phyloP scores from a whole-genome alignment of 2,113 vertebrate genomes.

The Gobio gobio region DNA sequence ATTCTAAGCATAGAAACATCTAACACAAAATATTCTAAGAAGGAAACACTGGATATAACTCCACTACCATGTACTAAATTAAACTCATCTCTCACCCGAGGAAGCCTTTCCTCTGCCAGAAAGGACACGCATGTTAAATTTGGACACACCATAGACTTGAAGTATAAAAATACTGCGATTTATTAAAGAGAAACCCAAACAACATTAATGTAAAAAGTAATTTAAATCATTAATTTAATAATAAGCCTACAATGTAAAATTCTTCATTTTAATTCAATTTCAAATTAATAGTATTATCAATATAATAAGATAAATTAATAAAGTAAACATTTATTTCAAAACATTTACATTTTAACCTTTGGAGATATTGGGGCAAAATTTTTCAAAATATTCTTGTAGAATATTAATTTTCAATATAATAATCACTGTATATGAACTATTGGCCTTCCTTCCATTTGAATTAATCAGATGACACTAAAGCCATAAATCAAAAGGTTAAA shows the following conservation, averaged over 20 bases:
- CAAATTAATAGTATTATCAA: neutral
- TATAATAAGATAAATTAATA: neutral
- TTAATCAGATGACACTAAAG: neutral
- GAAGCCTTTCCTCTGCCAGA: neutral
- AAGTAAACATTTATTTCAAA: no score
- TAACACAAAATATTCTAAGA: neutral
- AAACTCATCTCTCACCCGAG: neutral
- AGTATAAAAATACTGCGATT: neutral
- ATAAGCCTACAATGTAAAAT: neutral
- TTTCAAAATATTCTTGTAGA: neutral
- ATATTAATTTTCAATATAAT: neutral
- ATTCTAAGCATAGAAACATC: constrained; percentile 6
- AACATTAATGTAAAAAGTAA: neutral
- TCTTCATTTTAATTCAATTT: neutral
- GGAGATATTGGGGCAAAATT: no score
- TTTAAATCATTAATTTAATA: neutral
- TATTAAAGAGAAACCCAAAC: neutral
- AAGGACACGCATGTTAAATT: neutral
- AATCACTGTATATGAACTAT: neutral
- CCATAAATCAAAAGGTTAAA: neutral
- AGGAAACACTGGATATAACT: constrained; percentile 16
- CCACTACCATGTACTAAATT: constrained; percentile 9
- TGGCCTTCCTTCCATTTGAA: neutral
- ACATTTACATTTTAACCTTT: no score
- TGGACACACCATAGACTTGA: neutral